Base-by-base conservation (phyloP, 2,888 invertebrate species). In the Pristionchus maxplancki region DNA sequence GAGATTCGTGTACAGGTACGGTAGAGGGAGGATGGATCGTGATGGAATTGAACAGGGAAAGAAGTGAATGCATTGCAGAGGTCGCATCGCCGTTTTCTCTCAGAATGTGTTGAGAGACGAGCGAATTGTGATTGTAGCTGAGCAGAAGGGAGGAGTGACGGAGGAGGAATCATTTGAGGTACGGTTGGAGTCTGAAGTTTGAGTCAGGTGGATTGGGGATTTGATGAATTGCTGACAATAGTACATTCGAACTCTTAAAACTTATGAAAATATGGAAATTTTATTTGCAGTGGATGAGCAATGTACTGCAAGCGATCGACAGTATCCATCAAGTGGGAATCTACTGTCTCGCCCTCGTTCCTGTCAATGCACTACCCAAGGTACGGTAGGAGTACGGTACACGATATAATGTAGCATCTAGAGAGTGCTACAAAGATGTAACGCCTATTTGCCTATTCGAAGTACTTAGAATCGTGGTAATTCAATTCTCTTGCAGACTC, bases 291-390 rank as follows among this genome's bases (percentile, higher is more conserved):
- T 99, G 99, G 99, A 99, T 99, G 99, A 98, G 98, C 17, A 96
- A 98, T 67, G 99, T 99, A 20, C 90, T 92, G 24, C 99, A 99
- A 96, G 99, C 99, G 0, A 98, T 99, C 6, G 99, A 99, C 95
- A 98, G 98, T 1, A 99, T 99, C 93, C 99, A 99, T 95, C 98
- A 99, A 96, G 98, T 98, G 58, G 99, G 99, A 90, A 97, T 99
- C 93, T 99, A 98, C 96, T 99, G 99, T 95, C 96, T 99, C 93
- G 98, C 98, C 0, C 96, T 99, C 82, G 99, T 99, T 20, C 98
- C 98, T 89, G 98, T 98, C 6, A 99, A 99, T 96, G 98, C 98
- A 95, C 96, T 99, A 90, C 99, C 99, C 48, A 99, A 99, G 95
- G 95, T 95, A 87, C 9, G 81, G 78, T 78, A 48, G 44, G n/a